Evolutionary conservation across 2,888 invertebrate species (phyloP), one percentile per base, ranked within the genome.

Genomic region (Drosophila basisetae): DNA sequence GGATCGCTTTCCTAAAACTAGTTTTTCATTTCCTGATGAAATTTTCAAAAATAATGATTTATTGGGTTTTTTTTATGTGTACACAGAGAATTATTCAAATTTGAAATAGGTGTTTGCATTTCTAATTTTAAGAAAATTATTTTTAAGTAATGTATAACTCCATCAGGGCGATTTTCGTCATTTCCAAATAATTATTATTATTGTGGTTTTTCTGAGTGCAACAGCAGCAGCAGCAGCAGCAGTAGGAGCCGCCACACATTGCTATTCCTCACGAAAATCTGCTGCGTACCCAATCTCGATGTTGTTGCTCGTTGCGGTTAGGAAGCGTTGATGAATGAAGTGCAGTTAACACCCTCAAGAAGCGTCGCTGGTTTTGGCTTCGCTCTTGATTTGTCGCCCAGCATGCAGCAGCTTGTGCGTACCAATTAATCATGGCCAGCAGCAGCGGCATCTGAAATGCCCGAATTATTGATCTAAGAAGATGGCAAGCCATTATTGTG

Each of bases 321-420:
- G 74, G 43, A 80, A 79, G 89, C 83, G 91, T 86, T 90, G 90
- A 90, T 90, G 90, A 90, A 90, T 90, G 91, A 84, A 90, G 89
- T 91, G 89, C 86, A 88, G 90, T 90, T 91, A 90, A 79, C 89
- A 83, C 89, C 82, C 79, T 39, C n/a, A 64, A 83, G 81, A 78
- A 78, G 75, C 71, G 58, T 74, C 70, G 68, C 71, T 59, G 73
- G 61, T 55, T 47, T 72, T 72, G 73, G 68, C 68, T 75, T 61
- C 72, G 76, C 78, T 59, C 71, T 76, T 87, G 77, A 82, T 80
- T 88, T 85, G 71, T 76, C 71, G 58, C 66, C 53, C 28, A 28
- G 22, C 50, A 33, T 60, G 62, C 63, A 56, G 49, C 79, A 63
- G 65, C 76, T 75, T 75, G 71, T 71, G 80, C 70, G 65, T 71